Evolutionary conservation across 2,888 invertebrate genomes (phyloP).

Genomic region (Dryobotodes eremita): DNA sequence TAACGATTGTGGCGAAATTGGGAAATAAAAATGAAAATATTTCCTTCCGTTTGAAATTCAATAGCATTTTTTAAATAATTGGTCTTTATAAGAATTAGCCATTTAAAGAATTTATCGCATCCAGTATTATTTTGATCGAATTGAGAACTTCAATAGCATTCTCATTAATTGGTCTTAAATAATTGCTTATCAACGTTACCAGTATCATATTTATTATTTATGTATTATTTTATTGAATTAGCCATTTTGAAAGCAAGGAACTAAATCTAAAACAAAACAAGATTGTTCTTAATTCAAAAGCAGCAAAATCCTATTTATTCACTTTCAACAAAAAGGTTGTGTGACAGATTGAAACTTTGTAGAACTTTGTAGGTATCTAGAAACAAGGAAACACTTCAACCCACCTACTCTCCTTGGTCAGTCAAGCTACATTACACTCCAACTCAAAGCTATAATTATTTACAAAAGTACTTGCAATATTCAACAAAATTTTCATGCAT

Average conservation of each 20-base stretch:
- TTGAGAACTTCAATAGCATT: neutral
- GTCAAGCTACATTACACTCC: slow-evolving; percentile 25
- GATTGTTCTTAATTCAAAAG: neutral
- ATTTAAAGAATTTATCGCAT: neutral
- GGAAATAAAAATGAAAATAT: neutral
- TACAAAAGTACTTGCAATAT: slow-evolving; percentile 40
- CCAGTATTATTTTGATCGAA: neutral
- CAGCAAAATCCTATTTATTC: neutral
- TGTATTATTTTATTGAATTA: neutral
- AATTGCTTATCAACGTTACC: too few species aligned
- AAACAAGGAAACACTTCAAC: slow-evolving; percentile 40
- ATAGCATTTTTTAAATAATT: slow-evolving; percentile 15
- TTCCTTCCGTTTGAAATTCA: neutral
- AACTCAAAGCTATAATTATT: slow-evolving; percentile 50
- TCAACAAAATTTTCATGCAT: slow-evolving; percentile 56
- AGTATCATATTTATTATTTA: too few species aligned
- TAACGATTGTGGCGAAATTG: neutral
- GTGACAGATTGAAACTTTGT: neutral
- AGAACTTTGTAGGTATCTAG: too few species aligned
- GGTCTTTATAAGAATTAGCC: neutral
- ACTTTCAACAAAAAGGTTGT: neutral
- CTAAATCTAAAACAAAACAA: neutral
- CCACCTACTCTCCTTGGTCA: slow-evolving; percentile 44
- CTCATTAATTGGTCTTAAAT: too few species aligned
- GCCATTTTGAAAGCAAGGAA: neutral